Conservation (phyloP, 2,888 invertebrate genomes). For the Hypsopygia costalis region DNA sequence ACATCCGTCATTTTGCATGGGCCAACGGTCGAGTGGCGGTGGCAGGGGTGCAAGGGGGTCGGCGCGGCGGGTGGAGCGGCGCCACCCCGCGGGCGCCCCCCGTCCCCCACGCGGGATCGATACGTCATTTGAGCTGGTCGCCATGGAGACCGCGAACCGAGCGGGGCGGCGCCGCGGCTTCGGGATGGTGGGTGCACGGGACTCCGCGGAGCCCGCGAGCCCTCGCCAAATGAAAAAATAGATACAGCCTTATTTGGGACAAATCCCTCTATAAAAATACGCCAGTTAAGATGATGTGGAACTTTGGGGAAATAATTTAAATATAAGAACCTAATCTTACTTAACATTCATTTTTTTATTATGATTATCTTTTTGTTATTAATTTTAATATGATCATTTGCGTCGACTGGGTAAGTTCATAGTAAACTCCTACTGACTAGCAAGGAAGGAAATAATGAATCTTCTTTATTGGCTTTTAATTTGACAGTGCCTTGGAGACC, state of each 20-base stretch:
- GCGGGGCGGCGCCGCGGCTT: slow-evolving; percentile 76
- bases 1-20: slow-evolving; percentile 81
- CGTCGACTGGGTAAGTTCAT: no score
- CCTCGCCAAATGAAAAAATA: slow-evolving; percentile 62
- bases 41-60: slow-evolving; percentile 64
- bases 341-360: no score
- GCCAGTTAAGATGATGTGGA: slow-evolving; percentile 32
- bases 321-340: no score
- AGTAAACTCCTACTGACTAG: no score
- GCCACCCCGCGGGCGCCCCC: slow-evolving; percentile 65
- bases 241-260: slow-evolving; percentile 65
- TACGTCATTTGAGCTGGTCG: slow-evolving; percentile 81
- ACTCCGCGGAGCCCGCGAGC: slow-evolving; percentile 54
- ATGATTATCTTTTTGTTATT: no score
- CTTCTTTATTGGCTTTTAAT: no score
- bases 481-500: no score
- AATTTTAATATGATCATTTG: no score
- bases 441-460: no score
- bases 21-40: slow-evolving; percentile 75
- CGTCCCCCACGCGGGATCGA: slow-evolving; percentile 74
- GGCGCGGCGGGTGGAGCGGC: slow-evolving; percentile 70
- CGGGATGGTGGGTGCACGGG: slow-evolving; percentile 65
- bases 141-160: slow-evolving; percentile 80
- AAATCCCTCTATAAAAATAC: slow-evolving; percentile 60
- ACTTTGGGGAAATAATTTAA: slow-evolving; percentile 14